Evolutionary conservation across 2,797 vertebrate species (phyloP).

Genomic region (Zalophus californianus): DNA sequence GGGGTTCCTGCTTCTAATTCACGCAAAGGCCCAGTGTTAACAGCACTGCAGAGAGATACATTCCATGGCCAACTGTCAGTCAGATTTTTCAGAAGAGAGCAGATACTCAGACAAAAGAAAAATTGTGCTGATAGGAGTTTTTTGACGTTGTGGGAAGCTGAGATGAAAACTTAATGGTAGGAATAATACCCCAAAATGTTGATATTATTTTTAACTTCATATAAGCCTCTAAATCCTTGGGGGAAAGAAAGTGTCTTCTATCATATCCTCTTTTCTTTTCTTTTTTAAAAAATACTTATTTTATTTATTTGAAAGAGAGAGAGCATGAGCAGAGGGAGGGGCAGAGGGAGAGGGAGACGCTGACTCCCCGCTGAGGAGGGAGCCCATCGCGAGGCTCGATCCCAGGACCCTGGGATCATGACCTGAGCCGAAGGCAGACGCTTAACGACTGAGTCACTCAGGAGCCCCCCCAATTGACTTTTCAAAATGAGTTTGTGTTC

Average conservation of each 20-base stretch:
- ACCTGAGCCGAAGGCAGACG: not conserved
- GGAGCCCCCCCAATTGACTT: not conserved
- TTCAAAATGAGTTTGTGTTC: not conserved
- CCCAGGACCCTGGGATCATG: not conserved
- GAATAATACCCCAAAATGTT: not conserved
- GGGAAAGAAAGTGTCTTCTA: not conserved
- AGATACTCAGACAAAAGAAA: not conserved
- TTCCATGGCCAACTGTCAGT: not conserved
- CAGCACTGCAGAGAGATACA: not conserved
- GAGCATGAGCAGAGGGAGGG: not conserved
- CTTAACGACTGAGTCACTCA: no score
- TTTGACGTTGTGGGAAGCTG: not conserved
- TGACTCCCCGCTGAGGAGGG: not conserved
- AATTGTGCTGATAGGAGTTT: not conserved
- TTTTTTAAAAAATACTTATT: not conserved
- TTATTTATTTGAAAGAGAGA: not conserved
- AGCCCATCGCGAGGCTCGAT: not conserved
- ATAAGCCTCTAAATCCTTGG: not conserved
- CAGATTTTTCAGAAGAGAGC: not conserved
- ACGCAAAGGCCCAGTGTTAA: not conserved
- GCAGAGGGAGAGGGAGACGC: not conserved
- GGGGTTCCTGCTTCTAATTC: not conserved
- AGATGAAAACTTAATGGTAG: slow-evolving; percentile 10
- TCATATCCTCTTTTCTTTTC: not conserved
- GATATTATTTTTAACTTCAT: not conserved